Base-by-base conservation (phyloP, 2,888 invertebrate genomes). In the Hoplodrina blanda region DNA sequence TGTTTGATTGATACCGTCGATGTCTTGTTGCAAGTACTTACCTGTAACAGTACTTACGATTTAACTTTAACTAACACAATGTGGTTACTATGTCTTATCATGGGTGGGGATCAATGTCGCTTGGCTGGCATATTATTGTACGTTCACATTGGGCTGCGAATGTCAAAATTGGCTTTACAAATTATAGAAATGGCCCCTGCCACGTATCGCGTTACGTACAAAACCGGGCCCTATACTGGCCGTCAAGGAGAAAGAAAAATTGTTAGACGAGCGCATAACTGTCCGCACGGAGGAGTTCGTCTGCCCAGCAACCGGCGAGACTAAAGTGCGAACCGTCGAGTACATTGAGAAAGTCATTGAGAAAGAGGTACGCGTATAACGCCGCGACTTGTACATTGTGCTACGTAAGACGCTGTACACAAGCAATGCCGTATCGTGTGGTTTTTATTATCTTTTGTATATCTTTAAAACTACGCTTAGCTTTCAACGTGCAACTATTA, bases 341-440 rank as follows among this genome's bases (percentile, higher is more conserved):
- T 98, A 98, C 97, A 98, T 98, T 96, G 98, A 98, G 97, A 98
- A 98, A 97, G 97, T 98, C 96, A 98, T 98, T 96, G 98, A 98
- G 96, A 98, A 98, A 97, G 98, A 98, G 98, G 98, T 98, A 98
- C 93, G 90, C 89, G 91, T 88, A 87, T 69, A 61, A 82, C 80
- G 87, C 85, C 90, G 89, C 91, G 90, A 88, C 87, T 86, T 95
- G 94, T 94, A 93, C 87, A 94, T 93, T 93, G 87, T 89, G 93
- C 93, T 91, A 89, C 86, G 85, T 88, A 90, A 88, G 87, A 89
- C 91, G 95, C 95, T 95, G 95, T 94, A 95, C 93, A 94, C 94
- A 92, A 89, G 91, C 93, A 93, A 92, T 91, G 92, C 93, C 90
- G 91, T 92, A 91, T 90, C 90, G 89, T 93, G 94, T 94, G 94